These are phyloP conservation scores for Acrocephalus scirpaceus DNA, from an alignment of 2,797 vertebrate species.

Conservation along the genomic window DNA sequence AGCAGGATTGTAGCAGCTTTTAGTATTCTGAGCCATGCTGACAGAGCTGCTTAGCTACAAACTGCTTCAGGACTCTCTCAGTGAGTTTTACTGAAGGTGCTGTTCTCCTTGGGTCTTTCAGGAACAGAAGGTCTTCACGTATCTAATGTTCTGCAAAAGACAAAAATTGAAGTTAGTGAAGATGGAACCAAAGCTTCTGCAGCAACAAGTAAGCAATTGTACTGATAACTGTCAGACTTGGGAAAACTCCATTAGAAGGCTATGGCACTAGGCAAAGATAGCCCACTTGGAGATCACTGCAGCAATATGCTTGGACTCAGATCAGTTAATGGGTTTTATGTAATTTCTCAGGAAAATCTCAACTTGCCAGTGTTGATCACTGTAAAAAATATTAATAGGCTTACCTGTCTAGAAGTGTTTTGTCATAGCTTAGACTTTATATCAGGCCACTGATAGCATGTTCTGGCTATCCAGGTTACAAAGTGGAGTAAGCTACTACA, in stretches of 20 bases:
- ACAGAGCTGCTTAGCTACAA: not conserved
- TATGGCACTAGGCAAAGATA: not conserved
- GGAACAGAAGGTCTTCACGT: slow-evolving; percentile 83
- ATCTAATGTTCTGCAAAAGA: slow-evolving; percentile 90
- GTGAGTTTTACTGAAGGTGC: not conserved
- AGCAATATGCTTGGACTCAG: not conserved
- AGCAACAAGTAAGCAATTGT: slow-evolving; percentile 85
- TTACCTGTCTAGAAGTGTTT: not conserved
- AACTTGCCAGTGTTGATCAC: not conserved
- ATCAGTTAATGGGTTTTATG: not conserved
- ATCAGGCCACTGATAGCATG: not conserved
- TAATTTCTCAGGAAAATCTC: not conserved
- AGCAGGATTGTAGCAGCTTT: not conserved
- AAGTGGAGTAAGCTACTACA: not conserved
- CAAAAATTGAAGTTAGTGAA: slow-evolving; percentile 94
- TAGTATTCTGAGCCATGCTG: not conserved
- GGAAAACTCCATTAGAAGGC: not conserved
- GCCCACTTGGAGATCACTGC: not conserved
- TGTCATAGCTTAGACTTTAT: not conserved
- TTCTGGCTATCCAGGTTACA: not conserved
- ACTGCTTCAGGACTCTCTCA: not conserved
- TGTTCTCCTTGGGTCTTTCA: slow-evolving; percentile 33
- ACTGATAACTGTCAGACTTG: not conserved
- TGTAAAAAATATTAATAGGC: not conserved
- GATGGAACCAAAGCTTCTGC: slow-evolving; percentile 95